Conservation (phyloP, 2,113 vertebrate genomes). For the Toxotes jaculatrix region DNA sequence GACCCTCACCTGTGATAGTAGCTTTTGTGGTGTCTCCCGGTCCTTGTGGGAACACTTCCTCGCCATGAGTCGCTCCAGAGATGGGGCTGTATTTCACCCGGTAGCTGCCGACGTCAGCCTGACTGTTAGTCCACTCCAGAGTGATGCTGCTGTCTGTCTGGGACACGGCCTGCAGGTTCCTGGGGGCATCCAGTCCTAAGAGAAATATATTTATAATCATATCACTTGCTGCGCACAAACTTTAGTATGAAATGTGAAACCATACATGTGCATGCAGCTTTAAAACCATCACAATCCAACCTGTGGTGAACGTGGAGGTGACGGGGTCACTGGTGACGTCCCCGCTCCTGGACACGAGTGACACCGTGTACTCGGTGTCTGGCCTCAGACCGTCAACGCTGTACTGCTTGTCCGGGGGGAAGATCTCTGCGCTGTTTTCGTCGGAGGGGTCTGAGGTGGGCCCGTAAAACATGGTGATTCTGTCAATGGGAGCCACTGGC, state of each 20-base stretch:
- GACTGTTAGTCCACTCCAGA: constrained; percentile 92
- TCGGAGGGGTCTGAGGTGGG: constrained; percentile 84
- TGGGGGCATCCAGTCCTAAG: constrained; percentile 91
- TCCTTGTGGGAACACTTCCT: constrained; percentile 86
- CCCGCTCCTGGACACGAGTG: constrained; percentile 85
- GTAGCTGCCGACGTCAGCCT: constrained; percentile 85
- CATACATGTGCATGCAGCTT: no score
- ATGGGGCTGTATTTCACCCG: constrained; percentile 93
- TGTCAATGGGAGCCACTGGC: constrained; percentile 88
- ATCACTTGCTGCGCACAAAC: background rate
- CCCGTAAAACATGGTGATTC: constrained; percentile 86
- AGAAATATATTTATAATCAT: constrained; percentile 4
- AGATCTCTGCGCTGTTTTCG: constrained; percentile 85
- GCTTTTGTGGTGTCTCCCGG: constrained; percentile 85
- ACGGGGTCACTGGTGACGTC: constrained; percentile 86
- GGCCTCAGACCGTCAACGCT: constrained; percentile 89
- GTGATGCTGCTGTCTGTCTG: constrained; percentile 92
- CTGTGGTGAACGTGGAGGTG: constrained; percentile 89
- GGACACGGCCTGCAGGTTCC: constrained; percentile 84
- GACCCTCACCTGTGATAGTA: constrained; percentile 87
- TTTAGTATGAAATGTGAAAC: no score
- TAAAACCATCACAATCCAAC: constrained; percentile 69
- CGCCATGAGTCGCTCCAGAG: constrained; percentile 89
- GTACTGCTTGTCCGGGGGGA: constrained; percentile 88
- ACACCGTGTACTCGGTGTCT: constrained; percentile 91